phyloP scores from a whole-genome alignment of 2,888 invertebrate genomes.

The Gari tellinella region DNA sequence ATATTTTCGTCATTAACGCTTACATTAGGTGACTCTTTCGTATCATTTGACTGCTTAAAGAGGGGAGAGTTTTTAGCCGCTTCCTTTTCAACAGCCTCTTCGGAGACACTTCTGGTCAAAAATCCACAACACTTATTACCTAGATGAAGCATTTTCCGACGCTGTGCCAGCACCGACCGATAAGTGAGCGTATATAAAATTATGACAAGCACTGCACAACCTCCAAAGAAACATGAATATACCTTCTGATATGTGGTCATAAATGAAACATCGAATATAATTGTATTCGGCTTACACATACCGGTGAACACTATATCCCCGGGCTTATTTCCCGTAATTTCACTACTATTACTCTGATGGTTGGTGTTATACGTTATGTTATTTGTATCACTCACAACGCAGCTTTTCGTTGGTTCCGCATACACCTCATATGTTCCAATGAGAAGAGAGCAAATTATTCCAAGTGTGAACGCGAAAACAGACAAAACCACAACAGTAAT shows the following conservation, averaged over 20 bases:
- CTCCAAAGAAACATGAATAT: constrained; percentile 76
- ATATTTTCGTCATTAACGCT: constrained; percentile 37
- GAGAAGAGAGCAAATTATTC: constrained; percentile 59
- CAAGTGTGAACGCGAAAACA: constrained; percentile 56
- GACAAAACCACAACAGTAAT: constrained; percentile 55
- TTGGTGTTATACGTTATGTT: background rate
- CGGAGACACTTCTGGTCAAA: constrained; percentile 30
- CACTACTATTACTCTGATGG: background rate
- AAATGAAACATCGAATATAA: constrained; percentile 61
- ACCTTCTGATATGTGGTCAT: constrained; percentile 69
- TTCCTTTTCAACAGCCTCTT: constrained; percentile 19
- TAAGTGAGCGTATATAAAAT: constrained; percentile 80
- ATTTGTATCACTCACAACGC: background rate
- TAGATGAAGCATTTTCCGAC: constrained; percentile 46
- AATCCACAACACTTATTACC: constrained; percentile 56
- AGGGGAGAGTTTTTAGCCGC: constrained; percentile 35
- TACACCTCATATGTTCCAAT: constrained; percentile 48
- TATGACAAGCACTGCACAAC: constrained; percentile 81
- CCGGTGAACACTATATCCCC: constrained; percentile 47
- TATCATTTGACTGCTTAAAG: constrained; percentile 43
- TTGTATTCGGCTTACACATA: constrained; percentile 57
- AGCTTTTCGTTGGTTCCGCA: background rate
- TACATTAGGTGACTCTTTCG: constrained; percentile 11
- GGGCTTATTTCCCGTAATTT: constrained; percentile 6
- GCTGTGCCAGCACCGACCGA: constrained; percentile 43